Percentiles rank a stretch among this genome's conserved stretches.
Conservation (phyloP, 2,113 vertebrate genomes). For the Tamias sibiricus region DNA sequence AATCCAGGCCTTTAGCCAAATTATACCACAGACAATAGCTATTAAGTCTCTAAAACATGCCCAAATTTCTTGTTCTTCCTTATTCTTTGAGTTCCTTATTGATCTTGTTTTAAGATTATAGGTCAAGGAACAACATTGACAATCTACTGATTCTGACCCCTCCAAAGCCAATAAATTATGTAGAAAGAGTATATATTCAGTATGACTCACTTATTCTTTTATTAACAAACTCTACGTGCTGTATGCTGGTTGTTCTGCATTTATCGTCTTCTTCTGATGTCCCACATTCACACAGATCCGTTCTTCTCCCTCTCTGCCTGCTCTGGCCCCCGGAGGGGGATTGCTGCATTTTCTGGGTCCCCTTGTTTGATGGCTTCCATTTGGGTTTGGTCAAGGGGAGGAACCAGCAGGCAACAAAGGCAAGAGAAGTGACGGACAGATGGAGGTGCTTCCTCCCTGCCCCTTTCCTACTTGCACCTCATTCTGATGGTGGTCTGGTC, state of each 20-base stretch:
- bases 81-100: background rate
- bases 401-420: background rate
- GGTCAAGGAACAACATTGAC: background rate
- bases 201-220: background rate
- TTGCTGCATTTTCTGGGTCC: background rate
- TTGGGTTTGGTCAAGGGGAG: background rate
- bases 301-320: background rate
- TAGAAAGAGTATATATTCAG: background rate
- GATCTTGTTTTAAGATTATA: conserved; percentile 8
- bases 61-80: background rate
- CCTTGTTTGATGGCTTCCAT: background rate
- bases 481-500: background rate
- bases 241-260: background rate
- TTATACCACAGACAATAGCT: background rate
- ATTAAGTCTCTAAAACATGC: conserved; percentile 2
- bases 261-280: too few relatives aligned
- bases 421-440: background rate
- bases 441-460: background rate
- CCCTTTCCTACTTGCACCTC: background rate
- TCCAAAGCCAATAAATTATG: background rate
- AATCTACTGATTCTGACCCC: background rate
- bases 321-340: background rate
- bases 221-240: background rate
- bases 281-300: background rate
- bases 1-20: background rate